Base-by-base conservation (phyloP, 2,797 vertebrate species). In the Acanthiza pusilla region DNA sequence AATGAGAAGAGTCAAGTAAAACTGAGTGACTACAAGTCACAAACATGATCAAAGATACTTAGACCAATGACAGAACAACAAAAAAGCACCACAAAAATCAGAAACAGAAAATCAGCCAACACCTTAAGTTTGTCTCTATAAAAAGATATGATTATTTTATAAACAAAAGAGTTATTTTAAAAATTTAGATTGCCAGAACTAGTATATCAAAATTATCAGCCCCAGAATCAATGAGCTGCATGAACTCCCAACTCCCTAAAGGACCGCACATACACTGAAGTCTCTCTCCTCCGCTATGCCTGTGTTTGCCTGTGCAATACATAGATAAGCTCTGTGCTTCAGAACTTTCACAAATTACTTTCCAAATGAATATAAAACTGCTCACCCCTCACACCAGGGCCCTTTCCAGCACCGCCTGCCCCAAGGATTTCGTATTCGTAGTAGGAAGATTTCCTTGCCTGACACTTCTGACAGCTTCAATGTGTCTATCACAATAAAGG, bases 391-490 rank as follows among this genome's bases (percentile, higher is more conserved):
- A 87, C 97, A 97, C 99, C 99, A 99, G 61, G 97, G 97, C 4
- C 99, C 99, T 51, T 95, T 98, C 99, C 99, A 99, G 95, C 98
- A 98, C 48, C 98, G 97, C 75, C 99, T 98, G 19, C 99, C 99
- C 99, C 99, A 99, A 8, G 99, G 99, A 94, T 99, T 99, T 94
- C 98, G 98, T 89, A 99, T 98, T 70, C 98, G 97, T 18, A 99
- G 96, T 16, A 99, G 97, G 63, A 98, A 97, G 23, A 98, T 75
- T 54, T 96, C 73, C 36, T 96, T 97, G 43, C 97, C 96, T 15
- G 93, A 76, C 9, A 13, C 97, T 58, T 96, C 97, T 66, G 50
- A 93, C 19, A 99, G 97, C 78, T 98, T 97, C 72, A 97, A 86
- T 89, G 98, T 98, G 71, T 99, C 99, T 51, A 98, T 98, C 94